Base-by-base conservation (phyloP, 2,113 vertebrate species). In the Anguilla japonica region DNA sequence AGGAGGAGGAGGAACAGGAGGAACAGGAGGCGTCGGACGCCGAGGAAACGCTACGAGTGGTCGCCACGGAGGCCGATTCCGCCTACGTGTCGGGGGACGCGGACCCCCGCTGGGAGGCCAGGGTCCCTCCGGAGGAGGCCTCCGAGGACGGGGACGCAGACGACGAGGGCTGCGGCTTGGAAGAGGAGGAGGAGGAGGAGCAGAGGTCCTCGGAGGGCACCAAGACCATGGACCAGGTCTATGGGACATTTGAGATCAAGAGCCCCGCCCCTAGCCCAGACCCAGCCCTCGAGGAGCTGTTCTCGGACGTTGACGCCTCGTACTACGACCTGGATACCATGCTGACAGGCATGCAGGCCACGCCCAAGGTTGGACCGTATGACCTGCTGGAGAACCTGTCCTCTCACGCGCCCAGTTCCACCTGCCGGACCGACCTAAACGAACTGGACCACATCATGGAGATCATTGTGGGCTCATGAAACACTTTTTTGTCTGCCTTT, bases 281-380 rank as follows among this genome's bases (percentile, higher is more conserved):
- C 89, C 94, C 95, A 0, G 94, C 96, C 0, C 95, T 97, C 14
- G 98, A 98, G 87, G 98, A 98, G 85, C 94, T 99, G 0, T 97
- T 99, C 89, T 96, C 98, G 4, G 98, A 99, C 50, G 96, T 98
- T 90, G 98, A 98, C 92, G 95, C 95, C 43, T 97, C 98, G 82
- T 98, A 98, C 89, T 98, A 97, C 8, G 97, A 97, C 93, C 97
- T 99, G 39, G 98, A 99, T 87, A 97, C 97, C 0, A 95, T 99
- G 94, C 96, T 99, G 89, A 98, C 97, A 0, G 98, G 98, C 75
- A 96, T 99, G 97, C 97, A 98, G 96, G 94, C 92, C 83, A 90
- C 94, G 78, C 92, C 96, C 5, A 97, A 97, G 94, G 93, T 97
- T 84, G 96, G 96, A 89, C 97, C 96, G 5, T 96, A 97, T 18